phyloP scores from a whole-genome alignment of 2,888 invertebrate species.

The Ecliptopera silaceata region DNA sequence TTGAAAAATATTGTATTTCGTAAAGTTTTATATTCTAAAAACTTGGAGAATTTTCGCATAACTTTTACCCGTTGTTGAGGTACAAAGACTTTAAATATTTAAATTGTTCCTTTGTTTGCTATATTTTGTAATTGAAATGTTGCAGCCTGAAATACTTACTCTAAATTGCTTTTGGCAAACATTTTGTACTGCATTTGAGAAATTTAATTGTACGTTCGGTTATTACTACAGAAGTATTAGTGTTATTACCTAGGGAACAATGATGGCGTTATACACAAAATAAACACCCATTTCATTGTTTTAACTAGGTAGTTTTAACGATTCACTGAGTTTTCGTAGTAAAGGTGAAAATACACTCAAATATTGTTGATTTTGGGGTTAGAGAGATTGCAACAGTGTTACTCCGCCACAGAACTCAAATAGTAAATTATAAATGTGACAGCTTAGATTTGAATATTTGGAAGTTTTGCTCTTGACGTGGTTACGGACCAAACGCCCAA shows the following conservation, averaged over 20 bases:
- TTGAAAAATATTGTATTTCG: too few relatives aligned
- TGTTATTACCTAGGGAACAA: not conserved
- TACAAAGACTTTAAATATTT: not conserved
- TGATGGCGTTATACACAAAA: not conserved
- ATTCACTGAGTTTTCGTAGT: not conserved
- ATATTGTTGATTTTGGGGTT: too few relatives aligned
- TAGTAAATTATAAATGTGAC: too few relatives aligned
- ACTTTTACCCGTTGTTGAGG: not conserved
- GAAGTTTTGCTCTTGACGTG: too few relatives aligned
- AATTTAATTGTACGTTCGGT: not conserved
- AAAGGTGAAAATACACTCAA: too few relatives aligned
- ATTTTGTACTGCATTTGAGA: not conserved
- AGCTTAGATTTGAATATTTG: too few relatives aligned
- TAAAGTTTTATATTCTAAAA: too few relatives aligned
- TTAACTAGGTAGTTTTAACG: not conserved
- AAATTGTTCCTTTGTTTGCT: too few relatives aligned
- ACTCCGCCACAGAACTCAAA: too few relatives aligned
- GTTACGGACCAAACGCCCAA: too few relatives aligned
- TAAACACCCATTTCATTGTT: not conserved
- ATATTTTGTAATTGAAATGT: not conserved
- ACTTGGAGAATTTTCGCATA: not conserved
- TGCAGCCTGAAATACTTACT: not conserved
- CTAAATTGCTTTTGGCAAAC: conserved; percentile 12
- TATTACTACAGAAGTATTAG: not conserved
- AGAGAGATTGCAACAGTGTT: not conserved